Conservation (phyloP, 2,888 invertebrate genomes). For the Trimorus sp. region DNA sequence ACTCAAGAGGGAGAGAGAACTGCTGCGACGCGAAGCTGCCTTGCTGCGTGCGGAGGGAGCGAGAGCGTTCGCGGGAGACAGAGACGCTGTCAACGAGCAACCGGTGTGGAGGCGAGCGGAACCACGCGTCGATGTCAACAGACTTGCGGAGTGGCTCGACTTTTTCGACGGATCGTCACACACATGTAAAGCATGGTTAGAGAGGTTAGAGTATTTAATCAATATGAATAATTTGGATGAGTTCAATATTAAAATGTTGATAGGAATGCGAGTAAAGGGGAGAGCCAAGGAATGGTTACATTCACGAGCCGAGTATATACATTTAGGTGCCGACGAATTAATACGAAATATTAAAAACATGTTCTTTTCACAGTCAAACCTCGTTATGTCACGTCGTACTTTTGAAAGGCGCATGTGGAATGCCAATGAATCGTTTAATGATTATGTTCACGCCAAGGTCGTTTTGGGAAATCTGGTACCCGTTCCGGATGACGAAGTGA, state of each 20-base stretch:
- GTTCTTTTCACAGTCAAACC: constrained; percentile 57
- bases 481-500: constrained; percentile 43
- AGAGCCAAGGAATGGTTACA: constrained; percentile 45
- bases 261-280: constrained; percentile 53
- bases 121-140: constrained; percentile 6
- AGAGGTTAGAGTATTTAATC: constrained; percentile 51
- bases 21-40: too few relatives aligned
- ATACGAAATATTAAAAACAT: constrained; percentile 42
- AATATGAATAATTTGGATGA: constrained; percentile 51
- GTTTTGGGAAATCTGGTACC: constrained; percentile 52
- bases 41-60: too few relatives aligned
- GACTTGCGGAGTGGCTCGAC: constrained; percentile 53
- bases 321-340: too few relatives aligned
- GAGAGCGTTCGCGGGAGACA: not conserved
- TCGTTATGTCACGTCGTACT: constrained; percentile 50
- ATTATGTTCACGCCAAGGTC: constrained; percentile 65
- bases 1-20: too few relatives aligned
- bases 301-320: too few relatives aligned
- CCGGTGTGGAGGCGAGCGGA: not conserved
- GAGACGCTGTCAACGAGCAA: not conserved
- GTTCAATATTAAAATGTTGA: constrained; percentile 46
- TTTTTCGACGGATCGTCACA: constrained; percentile 50
- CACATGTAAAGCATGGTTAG: constrained; percentile 56
- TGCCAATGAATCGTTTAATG: constrained; percentile 6
- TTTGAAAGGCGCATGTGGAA: constrained; percentile 66